Base-by-base conservation (phyloP, 2,888 invertebrate species). In the Torymus tubicola region DNA sequence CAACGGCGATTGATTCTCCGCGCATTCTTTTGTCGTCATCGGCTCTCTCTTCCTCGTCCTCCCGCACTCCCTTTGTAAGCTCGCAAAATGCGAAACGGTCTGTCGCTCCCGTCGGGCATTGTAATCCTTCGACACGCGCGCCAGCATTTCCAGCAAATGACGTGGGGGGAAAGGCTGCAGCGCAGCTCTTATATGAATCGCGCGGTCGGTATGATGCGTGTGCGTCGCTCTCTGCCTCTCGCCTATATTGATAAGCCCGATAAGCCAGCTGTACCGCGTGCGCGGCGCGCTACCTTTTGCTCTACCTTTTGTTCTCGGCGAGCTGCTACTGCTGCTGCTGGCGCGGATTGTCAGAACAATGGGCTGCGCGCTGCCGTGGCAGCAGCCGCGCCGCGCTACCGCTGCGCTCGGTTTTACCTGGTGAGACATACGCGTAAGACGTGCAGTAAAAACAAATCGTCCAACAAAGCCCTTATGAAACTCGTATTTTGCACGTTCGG, bases 171-270 rank as follows among this genome's bases (percentile, higher is more conserved):
- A 57, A 53, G 50, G 63, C 63, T 24, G 50, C 42, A 8, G 42
- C 42, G 12, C 21, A n/a, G 42, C 42, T 31, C 61, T 63, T 69
- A 76, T 42, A 42, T 64, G 77, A 77, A 77, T 70, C 70, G 69
- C 57, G 57, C 58, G 42, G 52, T 11, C 13, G 50, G 42, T 42
- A 42, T 31, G 68, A 18, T 67, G 67, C 42, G 72, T 61, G 60
- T 55, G 18, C 58, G 68, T 50, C 57, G 57, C 21, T 57, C 8
- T 42, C 42, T 42, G 8, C 53, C 55, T 50, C 11, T 60, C 31
- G 68, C 55, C 63, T 72, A 67, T 77, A 78, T 81, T 78, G 78
- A 81, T 81, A 81, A 81, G 81, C 69, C 65, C 78, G 78, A 81
- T 81, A 81, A 81, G 81, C 78, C 55, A 81, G 81, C 78, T 50